Evolutionary conservation across 2,888 invertebrate genomes (phyloP), one percentile per base, ranked within the genome.

Genomic region (Tinea semifulvella): DNA sequence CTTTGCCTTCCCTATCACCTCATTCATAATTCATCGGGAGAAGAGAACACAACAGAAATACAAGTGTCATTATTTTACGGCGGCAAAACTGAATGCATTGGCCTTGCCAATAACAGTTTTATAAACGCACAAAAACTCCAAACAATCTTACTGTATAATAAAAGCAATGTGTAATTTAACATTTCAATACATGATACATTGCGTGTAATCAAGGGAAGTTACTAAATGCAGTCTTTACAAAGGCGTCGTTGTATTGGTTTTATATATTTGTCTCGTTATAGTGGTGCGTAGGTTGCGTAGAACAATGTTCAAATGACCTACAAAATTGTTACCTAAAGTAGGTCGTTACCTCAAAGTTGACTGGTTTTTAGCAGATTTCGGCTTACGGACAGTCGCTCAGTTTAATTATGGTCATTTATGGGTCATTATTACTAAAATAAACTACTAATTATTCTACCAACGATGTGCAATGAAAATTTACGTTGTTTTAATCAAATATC

Each of bases 301-400:
- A 44, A 65, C 65, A 68, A 63, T 64, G 64, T 65, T 64, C 61
- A 38, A 63, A 63, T 63, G 71, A 72, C 71, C 73, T 65, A 74
- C 66, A 67, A 70, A 70, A 63, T 60, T 60, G 54, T 60, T 61
- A 57, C 60, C 59, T 58, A 63, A 74, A 73, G 64, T 73, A 64
- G 73, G 74, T 65, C 73, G 66, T 31, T 31, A 40, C 40, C 40
- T 40, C 22, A 40, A 20, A 11, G 31, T 13, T n/a, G 36, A 36
- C 36, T 36, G 17, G 36, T 18, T 36, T n/a, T 17, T n/a, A 10
- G 16, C 36, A 36, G 36, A 18, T 36, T 31, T 31, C 31, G n/a
- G n/a, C n/a, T n/a, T n/a, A n/a, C n/a, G n/a, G n/a, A n/a, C n/a
- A n/a, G n/a, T n/a, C n/a, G n/a, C n/a, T n/a, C n/a, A n/a, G n/a